Conservation (phyloP, 2,113 vertebrate genomes). For the Hippopotamus amphibius region DNA sequence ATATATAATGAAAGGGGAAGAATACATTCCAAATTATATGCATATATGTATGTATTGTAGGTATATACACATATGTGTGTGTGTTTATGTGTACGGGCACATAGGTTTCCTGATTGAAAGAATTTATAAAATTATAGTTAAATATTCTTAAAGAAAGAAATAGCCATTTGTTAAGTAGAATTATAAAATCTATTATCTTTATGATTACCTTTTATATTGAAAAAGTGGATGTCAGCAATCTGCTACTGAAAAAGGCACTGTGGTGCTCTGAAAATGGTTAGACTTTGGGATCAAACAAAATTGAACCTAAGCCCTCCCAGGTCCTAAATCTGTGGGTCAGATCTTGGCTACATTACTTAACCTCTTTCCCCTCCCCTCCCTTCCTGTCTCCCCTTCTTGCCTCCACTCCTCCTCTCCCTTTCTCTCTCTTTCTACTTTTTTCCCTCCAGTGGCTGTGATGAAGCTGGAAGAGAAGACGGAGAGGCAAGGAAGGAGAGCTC, state of each 20-base stretch:
- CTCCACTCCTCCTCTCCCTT: background rate
- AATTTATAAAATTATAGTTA: background rate
- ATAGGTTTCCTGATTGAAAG: background rate
- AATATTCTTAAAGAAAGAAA: slow-evolving; percentile 10
- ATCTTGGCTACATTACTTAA: background rate
- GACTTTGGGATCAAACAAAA: background rate
- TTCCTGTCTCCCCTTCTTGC: no score
- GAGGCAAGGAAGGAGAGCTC: background rate
- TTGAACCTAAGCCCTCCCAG: background rate
- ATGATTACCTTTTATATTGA: background rate
- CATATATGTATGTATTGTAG: background rate
- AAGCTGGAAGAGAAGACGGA: background rate
- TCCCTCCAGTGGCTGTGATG: background rate
- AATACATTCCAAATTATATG: background rate
- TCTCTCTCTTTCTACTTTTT: background rate
- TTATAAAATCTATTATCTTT: background rate
- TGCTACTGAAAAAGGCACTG: background rate
- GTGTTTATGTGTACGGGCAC: background rate
- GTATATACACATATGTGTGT: background rate
- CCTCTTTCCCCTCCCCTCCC: background rate
- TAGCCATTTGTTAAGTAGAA: background rate
- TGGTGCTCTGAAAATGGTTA: background rate
- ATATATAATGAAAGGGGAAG: background rate
- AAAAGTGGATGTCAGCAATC: background rate
- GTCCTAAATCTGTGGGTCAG: background rate